Conservation (phyloP, 2,797 vertebrate genomes). For the Acanthis flammea region DNA sequence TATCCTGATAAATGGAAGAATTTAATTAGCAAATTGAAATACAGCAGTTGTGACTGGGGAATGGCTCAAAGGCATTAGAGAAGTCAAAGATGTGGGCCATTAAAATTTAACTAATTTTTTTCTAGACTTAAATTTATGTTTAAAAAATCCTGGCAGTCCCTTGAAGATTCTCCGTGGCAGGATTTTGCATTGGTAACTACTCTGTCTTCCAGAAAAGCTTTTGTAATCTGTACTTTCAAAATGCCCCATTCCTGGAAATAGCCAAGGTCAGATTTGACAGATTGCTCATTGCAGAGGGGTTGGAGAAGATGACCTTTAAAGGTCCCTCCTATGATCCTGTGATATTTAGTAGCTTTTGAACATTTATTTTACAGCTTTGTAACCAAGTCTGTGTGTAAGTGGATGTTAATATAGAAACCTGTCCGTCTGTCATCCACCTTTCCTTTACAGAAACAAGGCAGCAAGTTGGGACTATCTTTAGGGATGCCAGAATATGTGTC, state of each 20-base stretch:
- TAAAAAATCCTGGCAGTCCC: neutral
- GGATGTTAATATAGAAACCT: neutral
- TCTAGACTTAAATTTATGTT: constrained; percentile 19
- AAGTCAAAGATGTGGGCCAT: neutral
- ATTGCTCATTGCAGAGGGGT: neutral
- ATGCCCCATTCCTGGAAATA: neutral
- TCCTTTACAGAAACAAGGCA: neutral
- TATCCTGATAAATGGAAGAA: neutral
- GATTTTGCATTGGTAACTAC: neutral
- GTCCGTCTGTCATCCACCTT: neutral
- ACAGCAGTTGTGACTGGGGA: neutral
- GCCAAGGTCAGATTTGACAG: neutral
- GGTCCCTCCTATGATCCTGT: neutral
- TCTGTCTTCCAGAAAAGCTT: neutral
- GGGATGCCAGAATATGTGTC: neutral
- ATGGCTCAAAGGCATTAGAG: neutral
- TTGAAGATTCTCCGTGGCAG: constrained; percentile 5
- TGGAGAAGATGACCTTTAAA: neutral
- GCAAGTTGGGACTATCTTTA: neutral
- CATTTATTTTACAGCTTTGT: neutral
- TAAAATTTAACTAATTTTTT: neutral
- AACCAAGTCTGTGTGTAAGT: accelerated
- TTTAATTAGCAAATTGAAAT: neutral
- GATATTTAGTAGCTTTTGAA: constrained; percentile 4
- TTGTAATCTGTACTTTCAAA: constrained; percentile 10